Percentiles rank a stretch among this genome's conserved stretches.
Evolutionary conservation across 2,797 vertebrate species (phyloP).

Genomic region (Eptatretus atami): DNA sequence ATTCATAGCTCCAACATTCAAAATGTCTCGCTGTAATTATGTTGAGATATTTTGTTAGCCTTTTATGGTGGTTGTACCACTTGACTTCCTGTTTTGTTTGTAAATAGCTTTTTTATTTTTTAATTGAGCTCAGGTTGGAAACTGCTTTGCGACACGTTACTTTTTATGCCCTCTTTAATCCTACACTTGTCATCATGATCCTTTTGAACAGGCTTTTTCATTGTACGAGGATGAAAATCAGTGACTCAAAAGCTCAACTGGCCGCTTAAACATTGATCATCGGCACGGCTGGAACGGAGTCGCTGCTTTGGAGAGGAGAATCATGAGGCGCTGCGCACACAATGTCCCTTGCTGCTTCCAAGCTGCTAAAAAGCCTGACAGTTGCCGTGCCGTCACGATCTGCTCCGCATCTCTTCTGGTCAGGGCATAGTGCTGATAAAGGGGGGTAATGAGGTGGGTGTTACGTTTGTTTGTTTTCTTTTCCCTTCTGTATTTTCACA

Average conservation of each 20-base stretch:
- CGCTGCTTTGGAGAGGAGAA: constrained; percentile 96
- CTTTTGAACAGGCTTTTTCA: constrained; percentile 42
- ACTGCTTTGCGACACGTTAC: too few relatives aligned
- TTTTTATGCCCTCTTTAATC: too few relatives aligned
- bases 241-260: constrained; percentile 88
- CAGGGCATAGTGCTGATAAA: constrained; percentile 66
- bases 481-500: too few relatives aligned
- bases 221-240: constrained; percentile 97
- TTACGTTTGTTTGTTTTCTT: too few relatives aligned
- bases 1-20: too few relatives aligned
- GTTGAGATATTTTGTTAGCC: too few relatives aligned
- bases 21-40: too few relatives aligned
- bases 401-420: constrained; percentile 96
- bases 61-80: too few relatives aligned
- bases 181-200: not conserved
- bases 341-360: constrained; percentile 75
- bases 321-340: constrained; percentile 72
- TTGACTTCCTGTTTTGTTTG: too few relatives aligned
- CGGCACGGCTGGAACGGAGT: constrained; percentile 68
- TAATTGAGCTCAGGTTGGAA: too few relatives aligned
- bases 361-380: constrained; percentile 91
- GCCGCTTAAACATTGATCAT: constrained; percentile 92
- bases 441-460: constrained; percentile 57
- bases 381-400: constrained; percentile 75
- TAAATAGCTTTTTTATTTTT: too few relatives aligned